Conservation (phyloP, 2,797 vertebrate species). For the Diceros bicornis region DNA sequence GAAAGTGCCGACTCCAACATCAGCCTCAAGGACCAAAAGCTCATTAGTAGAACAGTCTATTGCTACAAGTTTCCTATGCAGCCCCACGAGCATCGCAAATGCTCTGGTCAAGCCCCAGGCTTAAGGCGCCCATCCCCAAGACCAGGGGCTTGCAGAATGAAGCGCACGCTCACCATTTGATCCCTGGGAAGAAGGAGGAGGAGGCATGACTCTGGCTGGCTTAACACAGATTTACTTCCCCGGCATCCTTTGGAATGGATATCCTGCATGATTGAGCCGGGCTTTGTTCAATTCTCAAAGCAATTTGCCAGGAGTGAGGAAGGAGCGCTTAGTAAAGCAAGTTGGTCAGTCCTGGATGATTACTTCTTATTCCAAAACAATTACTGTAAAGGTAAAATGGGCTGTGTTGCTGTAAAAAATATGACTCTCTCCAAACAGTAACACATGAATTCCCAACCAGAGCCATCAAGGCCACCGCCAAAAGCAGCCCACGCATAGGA, state of each 20-base stretch:
- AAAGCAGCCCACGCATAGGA: constrained; percentile 50
- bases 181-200: constrained; percentile 72
- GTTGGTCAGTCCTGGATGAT: constrained; percentile 90
- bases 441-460: constrained; percentile 75
- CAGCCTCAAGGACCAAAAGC: background rate
- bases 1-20: background rate
- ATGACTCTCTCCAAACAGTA: constrained; percentile 85
- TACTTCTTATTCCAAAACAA: constrained; percentile 90
- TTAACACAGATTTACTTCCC: constrained; percentile 87
- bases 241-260: constrained; percentile 83
- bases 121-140: background rate
- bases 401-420: constrained; percentile 87
- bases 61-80: background rate
- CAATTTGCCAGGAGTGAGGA: constrained; percentile 90
- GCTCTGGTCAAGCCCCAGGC: constrained; percentile 39
- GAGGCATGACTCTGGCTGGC: constrained; percentile 74
- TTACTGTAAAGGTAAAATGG: constrained; percentile 89
- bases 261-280: constrained; percentile 89
- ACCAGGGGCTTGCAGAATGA: background rate
- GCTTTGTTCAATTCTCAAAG: constrained; percentile 91
- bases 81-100: background rate
- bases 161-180: constrained; percentile 41
- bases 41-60: constrained; percentile 26
- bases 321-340: constrained; percentile 87
- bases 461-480: constrained; percentile 63